phyloP scores from a whole-genome alignment of 2,113 vertebrate genomes.

The Triplophysa rosa region DNA sequence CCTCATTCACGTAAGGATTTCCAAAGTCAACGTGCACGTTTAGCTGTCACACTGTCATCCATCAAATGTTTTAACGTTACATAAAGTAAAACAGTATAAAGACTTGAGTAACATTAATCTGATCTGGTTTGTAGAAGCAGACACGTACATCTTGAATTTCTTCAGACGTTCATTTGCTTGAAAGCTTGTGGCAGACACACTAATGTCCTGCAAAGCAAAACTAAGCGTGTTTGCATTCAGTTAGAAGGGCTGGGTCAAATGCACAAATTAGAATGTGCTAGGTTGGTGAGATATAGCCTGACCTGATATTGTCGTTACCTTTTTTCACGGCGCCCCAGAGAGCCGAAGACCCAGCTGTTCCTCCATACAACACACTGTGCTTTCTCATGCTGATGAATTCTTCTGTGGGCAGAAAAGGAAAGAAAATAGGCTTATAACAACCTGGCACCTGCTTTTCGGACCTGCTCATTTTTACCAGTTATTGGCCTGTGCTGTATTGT shows the following conservation, averaged over 20 bases:
- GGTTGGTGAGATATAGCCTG: conserved; percentile 18
- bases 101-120: no score
- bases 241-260: neutral
- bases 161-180: neutral
- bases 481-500: neutral
- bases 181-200: neutral
- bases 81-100: no score
- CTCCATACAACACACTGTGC: conserved; percentile 47
- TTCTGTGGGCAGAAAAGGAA: conserved; percentile 56
- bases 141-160: conserved; percentile 10
- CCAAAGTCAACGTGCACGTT: no score
- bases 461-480: neutral
- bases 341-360: conserved; percentile 53
- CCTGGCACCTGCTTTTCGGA: conserved; percentile 57
- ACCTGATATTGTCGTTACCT: conserved; percentile 1
- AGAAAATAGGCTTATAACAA: conserved; percentile 38
- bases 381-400: conserved; percentile 68
- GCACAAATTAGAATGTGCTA: conserved; percentile 28
- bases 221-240: neutral
- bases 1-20: no score
- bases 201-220: neutral
- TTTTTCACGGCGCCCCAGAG: conserved; percentile 34
- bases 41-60: no score
- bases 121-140: neutral
- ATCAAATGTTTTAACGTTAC: no score